Evolutionary conservation across 2,113 vertebrate genomes (phyloP).

Genomic region (Anseranas semipalmata): DNA sequence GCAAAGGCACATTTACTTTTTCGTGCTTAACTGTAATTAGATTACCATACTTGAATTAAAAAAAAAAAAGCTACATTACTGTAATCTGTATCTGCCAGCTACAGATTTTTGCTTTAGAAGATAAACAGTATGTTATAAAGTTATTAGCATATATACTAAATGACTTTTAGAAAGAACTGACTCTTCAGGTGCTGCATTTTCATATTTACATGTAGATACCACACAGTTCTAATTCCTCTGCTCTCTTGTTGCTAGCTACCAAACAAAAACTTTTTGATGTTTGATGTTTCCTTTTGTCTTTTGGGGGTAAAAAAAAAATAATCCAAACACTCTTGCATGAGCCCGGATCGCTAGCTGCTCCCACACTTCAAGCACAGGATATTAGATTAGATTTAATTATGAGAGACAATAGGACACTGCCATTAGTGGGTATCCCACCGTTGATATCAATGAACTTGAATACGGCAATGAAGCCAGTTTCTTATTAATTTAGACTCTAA

Average conservation of each 20-base stretch:
- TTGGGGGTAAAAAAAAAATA: rapidly evolving
- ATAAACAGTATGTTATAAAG: background rate
- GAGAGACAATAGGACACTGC: background rate
- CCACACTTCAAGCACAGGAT: background rate
- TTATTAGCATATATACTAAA: background rate
- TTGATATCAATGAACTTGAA: background rate
- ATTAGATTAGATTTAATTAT: background rate
- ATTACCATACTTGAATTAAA: background rate
- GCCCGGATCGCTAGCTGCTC: background rate
- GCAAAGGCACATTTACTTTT: background rate
- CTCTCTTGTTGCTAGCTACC: background rate
- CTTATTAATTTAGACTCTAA: background rate
- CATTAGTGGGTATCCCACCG: background rate
- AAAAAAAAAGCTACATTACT: background rate
- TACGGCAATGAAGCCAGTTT: background rate
- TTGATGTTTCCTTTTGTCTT: background rate
- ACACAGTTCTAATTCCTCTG: background rate
- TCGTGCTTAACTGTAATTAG: background rate
- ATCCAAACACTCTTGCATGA: background rate
- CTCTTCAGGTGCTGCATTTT: background rate
- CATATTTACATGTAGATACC: background rate
- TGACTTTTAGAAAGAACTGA: background rate
- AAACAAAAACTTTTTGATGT: background rate
- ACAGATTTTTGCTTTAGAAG: conserved; percentile 6
- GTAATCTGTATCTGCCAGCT: background rate